Base-by-base conservation (phyloP, 2,888 invertebrate genomes). In the Melieria picta region DNA sequence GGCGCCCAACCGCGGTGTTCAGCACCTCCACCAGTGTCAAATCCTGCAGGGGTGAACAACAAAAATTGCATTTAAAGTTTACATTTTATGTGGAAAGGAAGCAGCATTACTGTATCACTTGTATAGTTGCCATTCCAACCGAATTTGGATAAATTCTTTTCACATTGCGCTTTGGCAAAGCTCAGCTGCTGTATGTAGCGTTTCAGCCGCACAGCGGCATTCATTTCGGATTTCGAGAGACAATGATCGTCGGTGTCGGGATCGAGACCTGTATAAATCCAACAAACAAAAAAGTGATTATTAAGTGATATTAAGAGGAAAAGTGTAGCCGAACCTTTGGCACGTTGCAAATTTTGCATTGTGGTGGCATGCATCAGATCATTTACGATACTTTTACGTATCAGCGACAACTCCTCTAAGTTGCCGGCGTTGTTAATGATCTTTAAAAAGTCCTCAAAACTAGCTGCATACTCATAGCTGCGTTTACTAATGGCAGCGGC, bases 321-420 rank as follows among this genome's bases (percentile, higher is more conserved):
- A 30, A 30, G 30, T 30, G 30, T 30, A 3, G 7, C 47, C 50
- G 10, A 16, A 61, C 94, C 95, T 88, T 94, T 94, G 6, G 94
- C 92, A 79, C 95, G 90, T 87, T 96, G 96, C 74, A 96, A 89
- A 83, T 96, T 96, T 87, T 96, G 95, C 77, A 96, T 90, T 1
- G 95, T 95, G 13, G 96, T 96, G 0, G 96, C 96, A 89, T 97
- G 95, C 93, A 97, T 95, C 79, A 97, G 93, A 89, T 96, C 96
- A 60, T 94, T 94, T 5, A 96, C 94, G 77, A 97, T 95, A 80
- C 94, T 94, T 80, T 87, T 93, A 90, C 94, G 90, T 84, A 96
- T 93, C 82, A 93, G 91, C 83, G 94, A 94, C 58, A 97, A 89
- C 77, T 94, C 93, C 84, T 95, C 95, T 73, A 95, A 87, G 86